These are phyloP conservation scores for Sycophila sp. DNA, from an alignment of 1,140 invertebrate genomes.

Conservation along the genomic window DNA sequence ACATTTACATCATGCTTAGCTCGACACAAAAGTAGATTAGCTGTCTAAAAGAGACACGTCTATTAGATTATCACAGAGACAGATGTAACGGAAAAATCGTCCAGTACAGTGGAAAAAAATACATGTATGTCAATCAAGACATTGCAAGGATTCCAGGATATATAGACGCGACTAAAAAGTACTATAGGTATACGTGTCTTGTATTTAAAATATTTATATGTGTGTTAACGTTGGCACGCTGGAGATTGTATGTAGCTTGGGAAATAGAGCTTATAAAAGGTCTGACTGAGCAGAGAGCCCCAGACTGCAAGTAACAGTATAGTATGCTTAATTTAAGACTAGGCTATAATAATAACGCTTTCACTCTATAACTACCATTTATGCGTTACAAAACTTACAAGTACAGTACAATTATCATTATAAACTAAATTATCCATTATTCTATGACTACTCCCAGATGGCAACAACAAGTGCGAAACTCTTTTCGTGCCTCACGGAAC, in stretches of 20 bases:
- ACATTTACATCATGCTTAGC: slow-evolving; percentile 5
- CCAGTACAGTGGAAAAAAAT: slow-evolving; percentile 39
- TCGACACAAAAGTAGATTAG: slow-evolving; percentile 23
- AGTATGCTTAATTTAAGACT: slow-evolving; percentile 12
- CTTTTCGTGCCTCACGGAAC: too few relatives aligned
- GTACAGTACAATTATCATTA: slow-evolving; percentile 1
- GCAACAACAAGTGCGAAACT: neutral
- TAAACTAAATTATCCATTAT: slow-evolving; percentile 1
- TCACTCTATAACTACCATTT: neutral
- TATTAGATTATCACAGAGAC: slow-evolving; percentile 61
- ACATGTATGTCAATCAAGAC: neutral
- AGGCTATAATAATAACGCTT: slow-evolving; percentile 18
- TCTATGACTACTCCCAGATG: slow-evolving; percentile 29
- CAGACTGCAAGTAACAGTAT: slow-evolving; percentile 16
- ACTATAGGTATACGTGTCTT: neutral
- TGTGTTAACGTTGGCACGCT: slow-evolving; percentile 19
- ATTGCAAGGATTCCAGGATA: slow-evolving; percentile 2
- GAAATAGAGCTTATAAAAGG: neutral
- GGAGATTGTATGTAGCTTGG: slow-evolving; percentile 7
- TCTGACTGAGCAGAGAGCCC: slow-evolving; percentile 10
- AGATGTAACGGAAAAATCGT: slow-evolving; percentile 63
- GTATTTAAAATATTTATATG: slow-evolving; percentile 1
- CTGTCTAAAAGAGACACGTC: slow-evolving; percentile 16
- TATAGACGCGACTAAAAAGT: neutral
- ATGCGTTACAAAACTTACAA: slow-evolving; percentile 5